These are phyloP conservation scores for Synanceia verrucosa DNA, from an alignment of 2,797 vertebrate species.

Conservation along the genomic window DNA sequence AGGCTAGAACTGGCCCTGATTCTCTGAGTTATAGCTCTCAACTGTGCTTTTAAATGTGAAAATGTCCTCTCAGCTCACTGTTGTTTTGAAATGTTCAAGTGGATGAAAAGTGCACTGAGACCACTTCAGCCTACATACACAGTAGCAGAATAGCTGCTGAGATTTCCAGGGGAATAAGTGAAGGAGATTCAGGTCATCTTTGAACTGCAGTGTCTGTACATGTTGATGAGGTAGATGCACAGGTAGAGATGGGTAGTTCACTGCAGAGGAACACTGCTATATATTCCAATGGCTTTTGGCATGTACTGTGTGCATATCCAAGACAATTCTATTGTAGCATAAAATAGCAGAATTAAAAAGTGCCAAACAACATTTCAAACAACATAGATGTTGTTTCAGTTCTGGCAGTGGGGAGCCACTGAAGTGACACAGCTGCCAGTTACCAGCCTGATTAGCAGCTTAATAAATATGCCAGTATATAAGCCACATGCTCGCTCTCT, in stretches of 20 bases:
- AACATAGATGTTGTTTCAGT: too few species aligned
- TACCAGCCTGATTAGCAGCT: slow-evolving; percentile 13
- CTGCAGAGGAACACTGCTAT: too few species aligned
- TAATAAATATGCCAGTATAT: slow-evolving; percentile 17
- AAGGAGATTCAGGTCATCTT: too few species aligned
- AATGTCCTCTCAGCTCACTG: background rate
- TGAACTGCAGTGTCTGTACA: too few species aligned
- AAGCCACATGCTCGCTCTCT: background rate
- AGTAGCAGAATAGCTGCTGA: background rate
- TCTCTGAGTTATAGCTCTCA: background rate
- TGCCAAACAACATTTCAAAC: background rate
- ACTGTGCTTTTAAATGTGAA: background rate
- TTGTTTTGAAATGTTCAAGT: background rate
- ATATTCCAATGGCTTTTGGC: too few species aligned
- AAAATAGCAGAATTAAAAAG: too few species aligned
- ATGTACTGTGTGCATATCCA: too few species aligned
- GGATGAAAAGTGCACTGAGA: background rate
- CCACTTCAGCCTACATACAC: background rate
- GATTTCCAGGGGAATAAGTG: background rate
- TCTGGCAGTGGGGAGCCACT: background rate
- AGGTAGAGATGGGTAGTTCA: too few species aligned
- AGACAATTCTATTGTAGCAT: too few species aligned
- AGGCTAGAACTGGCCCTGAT: too few species aligned
- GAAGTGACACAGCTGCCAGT: slow-evolving; percentile 14
- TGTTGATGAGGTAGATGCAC: too few species aligned